Evolutionary conservation across 1,140 invertebrate species (phyloP).

Genomic region (Zaprionus ornatus): DNA sequence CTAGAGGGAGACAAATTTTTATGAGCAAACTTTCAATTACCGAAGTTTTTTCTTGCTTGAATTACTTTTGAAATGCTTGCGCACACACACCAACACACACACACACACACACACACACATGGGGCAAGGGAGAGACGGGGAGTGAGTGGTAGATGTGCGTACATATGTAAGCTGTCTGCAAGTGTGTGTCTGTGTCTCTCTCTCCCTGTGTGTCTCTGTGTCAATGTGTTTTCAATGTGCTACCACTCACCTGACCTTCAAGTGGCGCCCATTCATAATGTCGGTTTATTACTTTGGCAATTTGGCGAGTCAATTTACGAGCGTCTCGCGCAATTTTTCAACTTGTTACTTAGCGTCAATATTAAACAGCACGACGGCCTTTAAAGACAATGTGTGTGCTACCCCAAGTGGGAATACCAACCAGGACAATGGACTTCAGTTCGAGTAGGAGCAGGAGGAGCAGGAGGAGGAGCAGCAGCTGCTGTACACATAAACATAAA

Average conservation of each 20-base stretch:
- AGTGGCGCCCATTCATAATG: slow-evolving; percentile 65
- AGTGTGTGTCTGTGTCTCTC: slow-evolving; percentile 35
- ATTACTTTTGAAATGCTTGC: slow-evolving; percentile 77
- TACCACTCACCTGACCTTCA: slow-evolving; percentile 43
- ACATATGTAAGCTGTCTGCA: background rate
- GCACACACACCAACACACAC: slow-evolving; percentile 25
- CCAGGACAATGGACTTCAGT: slow-evolving; percentile 16
- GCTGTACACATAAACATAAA: slow-evolving; percentile 61
- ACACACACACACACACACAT: slow-evolving; percentile 22
- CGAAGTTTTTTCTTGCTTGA: slow-evolving; percentile 79
- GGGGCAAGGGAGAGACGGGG: background rate
- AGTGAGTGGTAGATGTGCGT: background rate
- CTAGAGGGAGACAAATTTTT: slow-evolving; percentile 74
- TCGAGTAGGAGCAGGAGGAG: too few relatives aligned
- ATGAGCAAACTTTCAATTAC: slow-evolving; percentile 81
- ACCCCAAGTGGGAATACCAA: slow-evolving; percentile 16
- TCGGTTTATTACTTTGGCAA: slow-evolving; percentile 73
- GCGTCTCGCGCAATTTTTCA: slow-evolving; percentile 70
- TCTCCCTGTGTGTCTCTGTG: slow-evolving; percentile 1
- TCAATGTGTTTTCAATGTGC: slow-evolving; percentile 36
- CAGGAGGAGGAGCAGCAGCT: slow-evolving; percentile 26
- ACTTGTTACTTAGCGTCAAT: slow-evolving; percentile 76
- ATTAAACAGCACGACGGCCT: slow-evolving; percentile 57
- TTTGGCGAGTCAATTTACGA: slow-evolving; percentile 73
- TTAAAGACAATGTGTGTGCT: slow-evolving; percentile 45